These are phyloP conservation scores for Aleiodes leptofemur DNA, from an alignment of 2,888 invertebrate species.

Conservation along the genomic window DNA sequence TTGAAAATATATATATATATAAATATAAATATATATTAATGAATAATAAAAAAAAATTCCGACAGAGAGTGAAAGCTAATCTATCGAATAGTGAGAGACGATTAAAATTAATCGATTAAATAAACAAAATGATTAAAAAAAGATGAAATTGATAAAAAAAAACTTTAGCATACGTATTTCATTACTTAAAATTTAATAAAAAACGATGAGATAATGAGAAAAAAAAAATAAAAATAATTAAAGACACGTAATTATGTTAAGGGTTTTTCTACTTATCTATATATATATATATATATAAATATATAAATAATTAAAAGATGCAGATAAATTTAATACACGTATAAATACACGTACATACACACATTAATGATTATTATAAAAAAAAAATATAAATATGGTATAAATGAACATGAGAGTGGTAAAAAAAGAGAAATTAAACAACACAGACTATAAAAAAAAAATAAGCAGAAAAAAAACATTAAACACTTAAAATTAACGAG, in stretches of 20 bases:
- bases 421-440: constrained; percentile 49
- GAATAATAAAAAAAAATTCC: constrained; percentile 34
- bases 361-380: constrained; percentile 50
- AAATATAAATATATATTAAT: constrained; percentile 29
- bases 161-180: constrained; percentile 59
- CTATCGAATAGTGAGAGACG: constrained; percentile 60
- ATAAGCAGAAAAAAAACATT: constrained; percentile 45
- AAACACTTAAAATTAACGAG: constrained; percentile 33
- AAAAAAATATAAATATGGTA: constrained; percentile 54
- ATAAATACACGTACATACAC: constrained; percentile 57
- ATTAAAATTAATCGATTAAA: constrained; percentile 57
- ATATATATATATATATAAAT: constrained; percentile 59
- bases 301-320: constrained; percentile 45
- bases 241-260: constrained; percentile 62
- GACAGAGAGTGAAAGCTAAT: constrained; percentile 49
- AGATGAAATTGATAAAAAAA: not conserved
- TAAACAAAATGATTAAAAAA: not conserved
- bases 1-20: constrained; percentile 31
- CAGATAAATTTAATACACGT: constrained; percentile 54
- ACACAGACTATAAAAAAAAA: constrained; percentile 47
- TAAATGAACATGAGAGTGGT: constrained; percentile 51
- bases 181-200: constrained; percentile 63
- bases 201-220: constrained; percentile 48
- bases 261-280: constrained; percentile 68
- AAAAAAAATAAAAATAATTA: constrained; percentile 42